Evolutionary conservation across 1,140 invertebrate species (phyloP), one percentile per base, ranked within the genome.

Genomic region (Leptinotarsa lineolata): DNA sequence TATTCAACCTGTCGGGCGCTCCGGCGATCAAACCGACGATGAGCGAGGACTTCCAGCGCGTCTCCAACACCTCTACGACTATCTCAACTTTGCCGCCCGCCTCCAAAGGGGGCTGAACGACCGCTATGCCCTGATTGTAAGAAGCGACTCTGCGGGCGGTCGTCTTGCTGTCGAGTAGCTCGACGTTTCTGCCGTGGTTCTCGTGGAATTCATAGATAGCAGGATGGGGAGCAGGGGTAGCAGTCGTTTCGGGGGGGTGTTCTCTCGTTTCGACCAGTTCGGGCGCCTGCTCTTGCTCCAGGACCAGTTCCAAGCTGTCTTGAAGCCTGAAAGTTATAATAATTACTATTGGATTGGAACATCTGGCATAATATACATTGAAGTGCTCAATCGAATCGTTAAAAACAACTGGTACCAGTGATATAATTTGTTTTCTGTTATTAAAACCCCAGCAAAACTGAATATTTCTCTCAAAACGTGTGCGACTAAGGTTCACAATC

Each of bases 21-120:
- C 90, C 87, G 65, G 90, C 90, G 5, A 93, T 87, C 0, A 95
- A 88, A 4, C 94, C 94, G 72, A 94, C 87, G 69, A 92, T 88
- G 3, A 95, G 83, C 2, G 92, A 94, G 0, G 93, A 94, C 58
- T 91, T 92, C 94, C 94, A 96, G 66, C 90, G 88, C 61, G 88
- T 84, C 80, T 94, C 93, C 3, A 93, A 78, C 59, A 90, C 88
- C 72, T 94, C 93, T 66, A 96, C 88, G 82, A 88, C 88, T 13
- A 95, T 87, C 89, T 93, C 85, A 54, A 84, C 80, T 78, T 83
- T 46, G 81, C 84, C 46, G 81, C 85, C 83, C 77, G 82, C 67
- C 76, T 78, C 74, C n/a, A 84, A 54, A 18, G 82, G 71, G 20
- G 81, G 82, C 67, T 80, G 79, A 21, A 81, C 88, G 78, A 94